phyloP scores from a whole-genome alignment of 2,888 invertebrate genomes.

The Diploptera punctata region DNA sequence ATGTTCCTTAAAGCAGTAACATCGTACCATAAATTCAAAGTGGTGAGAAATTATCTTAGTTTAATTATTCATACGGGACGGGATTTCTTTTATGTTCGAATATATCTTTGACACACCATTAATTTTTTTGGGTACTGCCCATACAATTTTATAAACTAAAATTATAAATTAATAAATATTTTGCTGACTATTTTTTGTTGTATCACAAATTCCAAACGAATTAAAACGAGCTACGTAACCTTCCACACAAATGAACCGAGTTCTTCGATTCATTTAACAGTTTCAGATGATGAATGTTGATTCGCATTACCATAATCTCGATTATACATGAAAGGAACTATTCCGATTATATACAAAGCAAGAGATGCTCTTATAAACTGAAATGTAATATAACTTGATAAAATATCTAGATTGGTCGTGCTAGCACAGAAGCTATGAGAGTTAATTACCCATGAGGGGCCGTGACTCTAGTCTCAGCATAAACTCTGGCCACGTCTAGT shows the following conservation, averaged over 20 bases:
- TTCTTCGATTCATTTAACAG: slow-evolving; percentile 18
- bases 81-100: too few relatives aligned
- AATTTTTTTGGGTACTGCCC: too few relatives aligned
- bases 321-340: background rate
- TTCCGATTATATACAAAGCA: background rate
- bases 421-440: slow-evolving; percentile 36
- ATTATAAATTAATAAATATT: too few relatives aligned
- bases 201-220: too few relatives aligned
- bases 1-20: too few relatives aligned
- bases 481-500: background rate
- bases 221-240: background rate
- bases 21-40: too few relatives aligned
- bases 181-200: too few relatives aligned
- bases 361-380: background rate
- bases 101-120: too few relatives aligned
- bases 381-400: slow-evolving; percentile 36
- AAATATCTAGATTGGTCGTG: slow-evolving; percentile 35
- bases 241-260: slow-evolving; percentile 16
- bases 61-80: too few relatives aligned
- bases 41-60: too few relatives aligned
- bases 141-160: too few relatives aligned
- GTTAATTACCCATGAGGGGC: slow-evolving; percentile 25
- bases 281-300: background rate
- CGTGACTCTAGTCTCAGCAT: background rate
- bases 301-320: background rate